phyloP scores from a whole-genome alignment of 2,113 vertebrate species.

The Chrysemys picta region DNA sequence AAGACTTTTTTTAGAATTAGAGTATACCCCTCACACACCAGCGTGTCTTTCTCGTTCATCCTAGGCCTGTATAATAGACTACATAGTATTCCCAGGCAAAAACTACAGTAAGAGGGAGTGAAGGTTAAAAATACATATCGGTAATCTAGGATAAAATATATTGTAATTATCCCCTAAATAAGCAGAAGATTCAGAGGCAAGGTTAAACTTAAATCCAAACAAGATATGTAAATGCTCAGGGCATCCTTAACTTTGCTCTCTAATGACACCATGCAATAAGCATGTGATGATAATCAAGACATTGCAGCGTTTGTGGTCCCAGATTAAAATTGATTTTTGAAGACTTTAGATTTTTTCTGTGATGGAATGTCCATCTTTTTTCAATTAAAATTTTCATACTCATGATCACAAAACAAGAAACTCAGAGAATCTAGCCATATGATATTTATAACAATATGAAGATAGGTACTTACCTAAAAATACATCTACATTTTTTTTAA shows the following conservation, averaged over 20 bases:
- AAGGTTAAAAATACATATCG: not conserved
- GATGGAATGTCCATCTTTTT: not conserved
- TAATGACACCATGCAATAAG: not conserved
- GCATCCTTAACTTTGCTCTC: not conserved
- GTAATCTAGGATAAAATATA: not conserved
- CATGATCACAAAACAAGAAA: not conserved
- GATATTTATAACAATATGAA: not conserved
- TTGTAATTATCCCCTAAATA: not conserved
- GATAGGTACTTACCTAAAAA: not conserved
- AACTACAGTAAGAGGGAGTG: not conserved
- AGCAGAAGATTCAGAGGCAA: rapidly evolving
- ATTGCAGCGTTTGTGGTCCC: not conserved
- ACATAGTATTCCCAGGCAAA: not conserved
- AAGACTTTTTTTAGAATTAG: not conserved
- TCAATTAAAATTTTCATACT: not conserved
- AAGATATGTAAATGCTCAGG: not conserved
- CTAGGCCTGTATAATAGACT: not conserved
- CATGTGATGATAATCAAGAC: not conserved
- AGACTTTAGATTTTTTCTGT: not conserved
- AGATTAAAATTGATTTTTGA: not conserved
- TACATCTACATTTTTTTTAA: not conserved
- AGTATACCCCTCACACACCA: not conserved
- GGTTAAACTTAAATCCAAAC: not conserved
- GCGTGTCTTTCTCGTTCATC: not conserved
- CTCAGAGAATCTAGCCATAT: not conserved